phyloP scores from a whole-genome alignment of 2,113 vertebrate genomes.

The Sardina pilchardus region DNA sequence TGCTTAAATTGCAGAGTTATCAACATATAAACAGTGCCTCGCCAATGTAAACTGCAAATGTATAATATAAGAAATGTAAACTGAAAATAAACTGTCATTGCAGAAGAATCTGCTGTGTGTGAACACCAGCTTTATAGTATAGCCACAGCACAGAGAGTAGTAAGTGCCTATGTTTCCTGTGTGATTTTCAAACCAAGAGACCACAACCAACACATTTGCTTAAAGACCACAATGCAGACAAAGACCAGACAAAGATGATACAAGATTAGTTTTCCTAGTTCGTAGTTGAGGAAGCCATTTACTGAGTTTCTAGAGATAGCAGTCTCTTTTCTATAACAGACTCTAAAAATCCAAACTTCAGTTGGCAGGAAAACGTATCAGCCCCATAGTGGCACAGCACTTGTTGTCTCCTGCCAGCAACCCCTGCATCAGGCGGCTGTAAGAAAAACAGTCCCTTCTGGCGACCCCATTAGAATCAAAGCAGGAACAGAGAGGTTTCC shows the following conservation, averaged over 20 bases:
- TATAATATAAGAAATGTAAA: background rate
- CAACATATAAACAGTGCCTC: background rate
- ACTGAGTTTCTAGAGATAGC: background rate
- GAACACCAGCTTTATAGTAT: background rate
- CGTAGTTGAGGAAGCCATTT: background rate
- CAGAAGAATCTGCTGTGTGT: background rate
- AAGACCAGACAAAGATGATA: background rate
- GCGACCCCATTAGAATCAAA: slow-evolving; percentile 7
- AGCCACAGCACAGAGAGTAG: too few species aligned
- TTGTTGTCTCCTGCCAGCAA: background rate
- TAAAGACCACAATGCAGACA: too few species aligned
- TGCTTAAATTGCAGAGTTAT: background rate
- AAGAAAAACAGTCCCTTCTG: background rate
- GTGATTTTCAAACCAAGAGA: too few species aligned
- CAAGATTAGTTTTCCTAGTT: background rate
- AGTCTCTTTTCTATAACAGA: background rate
- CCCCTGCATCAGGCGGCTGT: background rate
- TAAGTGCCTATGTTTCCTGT: too few species aligned
- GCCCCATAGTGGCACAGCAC: background rate
- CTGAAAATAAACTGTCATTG: background rate
- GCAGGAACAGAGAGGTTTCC: background rate
- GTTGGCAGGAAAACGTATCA: background rate
- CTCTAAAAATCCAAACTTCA: background rate
- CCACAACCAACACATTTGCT: background rate
- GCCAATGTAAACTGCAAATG: background rate